Evolutionary conservation across 1,140 invertebrate genomes (phyloP), one percentile per base, ranked within the genome.

Genomic region (Drosophila ohnishii): DNA sequence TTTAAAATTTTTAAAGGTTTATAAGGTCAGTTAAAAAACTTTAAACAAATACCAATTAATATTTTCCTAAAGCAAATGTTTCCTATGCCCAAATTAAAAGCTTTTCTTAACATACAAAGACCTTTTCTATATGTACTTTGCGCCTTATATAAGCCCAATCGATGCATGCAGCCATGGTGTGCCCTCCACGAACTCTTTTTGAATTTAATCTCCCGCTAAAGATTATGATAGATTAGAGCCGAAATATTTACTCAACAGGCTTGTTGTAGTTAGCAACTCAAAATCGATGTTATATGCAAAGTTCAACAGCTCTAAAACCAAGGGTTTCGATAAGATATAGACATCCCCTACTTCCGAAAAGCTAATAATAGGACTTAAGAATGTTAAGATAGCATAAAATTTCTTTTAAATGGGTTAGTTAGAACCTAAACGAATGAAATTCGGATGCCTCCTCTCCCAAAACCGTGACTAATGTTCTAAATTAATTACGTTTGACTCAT

Each of bases 171-270:
- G 30, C 42, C 40, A 22, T 9, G 2, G 30, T 40, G 37, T 75
- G 73, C 35, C 51, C 58, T 56, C 32, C 39, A 16, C 59, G 66
- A 81, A 59, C 72, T 53, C 32, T 60, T 56, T 58, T 59, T 56
- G 11, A n/a, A 45, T 37, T 79, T 79, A 79, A 79, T 79, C 76
- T 59, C 62, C 37, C 25, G 10, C 14, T 16, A 50, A 22, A 53
- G 78, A 72, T 80, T 80, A 70, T 25, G 44, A 3, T 56, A 30
- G 78, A 75, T 80, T 75, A 80, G 40, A 69, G 19, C 13, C 66
- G 28, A 71, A 59, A 34, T 35, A 34, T 59, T 40, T 40, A 22
- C 10, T 70, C 8, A 34, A 30, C 16, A 35, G 35, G 28, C 30
- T n/a, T 37, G 13, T 16, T 35, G 6, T 16, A 39, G 45, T 28